Evolutionary conservation across 1,140 invertebrate genomes (phyloP), one percentile per base, ranked within the genome.

Genomic region (Gryon sp.): DNA sequence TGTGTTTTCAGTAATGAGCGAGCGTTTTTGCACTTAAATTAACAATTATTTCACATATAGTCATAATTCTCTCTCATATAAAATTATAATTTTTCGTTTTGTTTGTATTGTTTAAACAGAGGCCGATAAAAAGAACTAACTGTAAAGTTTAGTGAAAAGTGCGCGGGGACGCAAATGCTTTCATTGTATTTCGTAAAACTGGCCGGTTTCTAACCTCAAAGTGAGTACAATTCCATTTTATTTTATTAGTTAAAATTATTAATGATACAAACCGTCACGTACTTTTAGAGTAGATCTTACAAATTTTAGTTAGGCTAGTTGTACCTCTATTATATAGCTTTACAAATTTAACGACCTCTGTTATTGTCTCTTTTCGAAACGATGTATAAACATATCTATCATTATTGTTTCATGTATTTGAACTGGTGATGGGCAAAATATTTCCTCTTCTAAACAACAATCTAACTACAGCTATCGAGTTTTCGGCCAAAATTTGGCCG

Each of bases 71-170:
- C n/a, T n/a, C n/a, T 0, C 34, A 19, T 8, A 57, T 68, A 4
- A 28, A 57, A 63, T 57, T 57, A 73, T 73, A 73, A 73, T 63
- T 73, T 73, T 73, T 63, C 20, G 40, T 73, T 73, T 72, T 73
- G 69, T 73, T 73, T 73, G 43, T 73, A 65, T 65, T 73, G 50
- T 73, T 73, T 59, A 52, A 63, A 73, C 69, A 73, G 69, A 63
- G 50, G 69, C 69, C 43, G 59, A 73, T 65, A 73, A 62, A 73
- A 73, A 57, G 69, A 73, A 65, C 68, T 63, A 73, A 73, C 15
- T 32, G 38, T 72, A 62, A 65, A 73, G 52, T 65, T 73, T 74
- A 74, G 45, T 66, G 70, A 74, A 65, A 65, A 65, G 57, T 72
- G 11, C 41, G 59, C 48, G 32, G 60, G 70, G 45, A 74, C 28